Evolutionary conservation across 1,140 invertebrate genomes (phyloP), one percentile per base, ranked within the genome.

Genomic region (Tetragnatha versicolor): DNA sequence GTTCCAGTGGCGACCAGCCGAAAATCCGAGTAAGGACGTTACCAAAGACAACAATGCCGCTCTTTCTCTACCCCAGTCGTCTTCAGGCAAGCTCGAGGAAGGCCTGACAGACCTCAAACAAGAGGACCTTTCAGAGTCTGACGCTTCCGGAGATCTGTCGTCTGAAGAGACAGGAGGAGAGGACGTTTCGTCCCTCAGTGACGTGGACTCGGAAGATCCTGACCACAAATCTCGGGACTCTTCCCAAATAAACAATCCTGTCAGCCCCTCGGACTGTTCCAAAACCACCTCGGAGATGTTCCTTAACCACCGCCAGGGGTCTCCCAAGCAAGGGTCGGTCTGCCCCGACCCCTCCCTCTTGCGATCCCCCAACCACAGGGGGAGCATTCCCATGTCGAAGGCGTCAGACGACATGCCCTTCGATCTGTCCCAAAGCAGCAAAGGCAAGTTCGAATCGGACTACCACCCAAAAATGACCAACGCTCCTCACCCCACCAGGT

Each of bases 251-350:
- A 49, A 55, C 17, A 51, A 31, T 14, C 17, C 70, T 20, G 29
- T 22, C 22, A 20, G 4, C 31, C 27, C 12, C 2, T 37, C 72
- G 9, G 39, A 66, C 14, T 55, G 22, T 17, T 47, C 66, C 42
- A 20, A 49, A 20, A 12, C 45, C 17, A 4, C 73, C 10, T n/a
- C 66, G 51, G 39, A 61, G 29, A 80, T 80, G 79, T 80, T 80
- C 45, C 22, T 75, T 17, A 75, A 49, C 66, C 72, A 81, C 29
- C 60, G 73, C 39, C 79, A 80, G 35, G 51, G 60, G 2, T 83
- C 83, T 9, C 83, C 83, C 1, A 83, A 83, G 79, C 82, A 82
- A 42, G 83, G 75, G 31, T 79, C 83, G 22, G 70, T 82, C 17
- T 83, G 82, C 73, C 82, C 83, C 12, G 83, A 83, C 68, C 70